Base-by-base conservation (phyloP, 2,797 vertebrate species). In the Pempheris klunzingeri region DNA sequence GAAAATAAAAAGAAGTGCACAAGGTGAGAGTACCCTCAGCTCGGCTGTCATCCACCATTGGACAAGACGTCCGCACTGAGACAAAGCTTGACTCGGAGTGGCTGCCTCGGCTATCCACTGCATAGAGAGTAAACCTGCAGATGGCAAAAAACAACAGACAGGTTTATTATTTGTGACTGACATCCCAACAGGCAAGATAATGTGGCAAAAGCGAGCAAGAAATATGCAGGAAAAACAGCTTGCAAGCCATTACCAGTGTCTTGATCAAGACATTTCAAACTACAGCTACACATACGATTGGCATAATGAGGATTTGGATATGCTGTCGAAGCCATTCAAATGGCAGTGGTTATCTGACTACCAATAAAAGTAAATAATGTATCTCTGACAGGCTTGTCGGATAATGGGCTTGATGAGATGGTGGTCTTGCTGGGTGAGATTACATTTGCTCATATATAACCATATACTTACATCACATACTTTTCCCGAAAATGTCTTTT, bases 1-100 rank as follows among this genome's bases (percentile, higher is more conserved):
- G 2, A 2, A 64, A 57, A 13, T n/a, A 14, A 36, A n/a, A 58
- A 55, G 9, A n/a, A 65, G 39, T 9, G 22, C 6, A 36, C 54
- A 43, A 54, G 11, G 46, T 22, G 15, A 26, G n/a, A 80, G 44
- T 94, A 99, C 98, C 98, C 96, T 99, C 98, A 72, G 98, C 98
- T 79, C 97, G 97, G 83, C 95, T 97, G 93, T 99, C 98, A 0
- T 99, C 98, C 58, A 99, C 97, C 89, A 99, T 95, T 0, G 97
- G 97, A 90, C 98, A 99, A 18, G 98, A 98, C 0, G 98, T 99
- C 64, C 97, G 94, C 53, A 99, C 93, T 0, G 97, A 97, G 75
- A 99, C 97, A 0, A 96, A 97, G 90, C 97, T 99, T 7, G 96
- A 94, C 69, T 98, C 97, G 0, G 98, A 99, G 69, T 95, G 96